A percentile compares a stretch with the other conserved stretches of the same genome.
These are phyloP conservation scores for Ammospiza nelsoni DNA, from an alignment of 2,113 vertebrate species.

Conservation along the genomic window DNA sequence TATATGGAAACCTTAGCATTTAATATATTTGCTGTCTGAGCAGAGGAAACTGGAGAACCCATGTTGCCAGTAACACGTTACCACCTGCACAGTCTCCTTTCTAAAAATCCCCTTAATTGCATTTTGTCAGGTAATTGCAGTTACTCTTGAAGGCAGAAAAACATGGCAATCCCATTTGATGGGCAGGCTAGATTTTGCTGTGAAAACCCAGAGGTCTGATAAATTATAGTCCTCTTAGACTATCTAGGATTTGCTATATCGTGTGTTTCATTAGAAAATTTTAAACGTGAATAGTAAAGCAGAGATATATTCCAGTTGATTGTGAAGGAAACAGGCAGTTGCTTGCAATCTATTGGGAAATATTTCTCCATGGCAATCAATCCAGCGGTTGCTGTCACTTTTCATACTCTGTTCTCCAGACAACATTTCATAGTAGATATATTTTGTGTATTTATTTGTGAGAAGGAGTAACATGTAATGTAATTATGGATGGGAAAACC, in stretches of 20 bases:
- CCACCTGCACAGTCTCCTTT: neutral
- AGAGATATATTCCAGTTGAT: neutral
- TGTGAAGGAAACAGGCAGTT: neutral
- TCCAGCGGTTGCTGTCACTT: neutral
- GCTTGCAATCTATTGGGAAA: neutral
- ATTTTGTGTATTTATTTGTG: neutral
- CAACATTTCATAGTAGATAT: neutral
- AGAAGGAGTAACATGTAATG: neutral
- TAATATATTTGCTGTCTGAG: neutral
- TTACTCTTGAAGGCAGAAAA: neutral
- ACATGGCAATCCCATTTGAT: neutral
- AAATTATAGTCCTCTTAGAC: neutral
- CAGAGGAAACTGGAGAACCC: neutral
- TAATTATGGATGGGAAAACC: neutral
- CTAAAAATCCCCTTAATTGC: neutral
- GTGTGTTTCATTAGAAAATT: neutral
- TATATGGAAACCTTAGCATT: rapidly evolving
- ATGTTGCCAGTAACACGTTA: neutral
- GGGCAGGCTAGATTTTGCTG: neutral
- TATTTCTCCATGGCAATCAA: neutral
- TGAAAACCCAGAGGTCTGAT: neutral
- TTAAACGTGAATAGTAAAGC: neutral
- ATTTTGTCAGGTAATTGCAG: neutral
- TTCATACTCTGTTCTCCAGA: neutral
- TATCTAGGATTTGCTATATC: neutral